These are phyloP conservation scores for Furcula furcula DNA, from an alignment of 2,888 invertebrate species.

Conservation along the genomic window DNA sequence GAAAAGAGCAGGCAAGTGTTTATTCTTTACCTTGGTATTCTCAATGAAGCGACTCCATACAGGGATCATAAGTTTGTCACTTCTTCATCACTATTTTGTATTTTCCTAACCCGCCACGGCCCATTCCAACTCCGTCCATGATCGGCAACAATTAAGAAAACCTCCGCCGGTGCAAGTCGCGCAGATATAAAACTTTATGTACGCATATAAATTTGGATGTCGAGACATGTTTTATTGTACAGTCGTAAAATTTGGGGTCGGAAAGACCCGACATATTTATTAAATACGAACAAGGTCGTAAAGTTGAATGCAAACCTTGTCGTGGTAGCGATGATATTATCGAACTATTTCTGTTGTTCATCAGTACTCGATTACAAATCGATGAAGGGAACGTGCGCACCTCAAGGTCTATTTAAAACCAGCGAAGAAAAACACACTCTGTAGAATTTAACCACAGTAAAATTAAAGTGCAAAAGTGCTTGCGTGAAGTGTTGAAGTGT, in stretches of 20 bases:
- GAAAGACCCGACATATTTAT: conserved; percentile 80
- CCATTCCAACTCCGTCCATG: conserved; percentile 60
- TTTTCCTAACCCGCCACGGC: conserved; percentile 48
- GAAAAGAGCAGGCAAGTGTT: too few relatives aligned
- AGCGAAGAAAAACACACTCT: too few relatives aligned
- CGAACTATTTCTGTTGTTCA: conserved; percentile 60
- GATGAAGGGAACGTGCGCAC: conserved; percentile 14
- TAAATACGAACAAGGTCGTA: conserved; percentile 80
- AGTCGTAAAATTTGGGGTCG: conserved; percentile 79
- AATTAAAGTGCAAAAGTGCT: too few relatives aligned
- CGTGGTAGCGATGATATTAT: conserved; percentile 70
- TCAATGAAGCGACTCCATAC: too few relatives aligned
- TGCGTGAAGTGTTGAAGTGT: too few relatives aligned
- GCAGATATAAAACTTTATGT: conserved; percentile 80
- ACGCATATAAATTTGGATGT: conserved; percentile 80
- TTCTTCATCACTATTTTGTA: conserved; percentile 46
- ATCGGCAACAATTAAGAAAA: conserved; percentile 77
- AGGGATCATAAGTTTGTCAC: conserved; percentile 35
- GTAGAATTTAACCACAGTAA: too few relatives aligned
- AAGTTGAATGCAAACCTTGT: conserved; percentile 73
- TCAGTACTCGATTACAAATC: conserved; percentile 33
- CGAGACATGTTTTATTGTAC: conserved; percentile 81
- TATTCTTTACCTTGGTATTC: too few relatives aligned
- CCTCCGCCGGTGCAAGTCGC: conserved; percentile 72
- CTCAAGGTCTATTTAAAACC: too few relatives aligned